phyloP scores from a whole-genome alignment of 1,140 invertebrate species.

The Rhagoletis pomonella region DNA sequence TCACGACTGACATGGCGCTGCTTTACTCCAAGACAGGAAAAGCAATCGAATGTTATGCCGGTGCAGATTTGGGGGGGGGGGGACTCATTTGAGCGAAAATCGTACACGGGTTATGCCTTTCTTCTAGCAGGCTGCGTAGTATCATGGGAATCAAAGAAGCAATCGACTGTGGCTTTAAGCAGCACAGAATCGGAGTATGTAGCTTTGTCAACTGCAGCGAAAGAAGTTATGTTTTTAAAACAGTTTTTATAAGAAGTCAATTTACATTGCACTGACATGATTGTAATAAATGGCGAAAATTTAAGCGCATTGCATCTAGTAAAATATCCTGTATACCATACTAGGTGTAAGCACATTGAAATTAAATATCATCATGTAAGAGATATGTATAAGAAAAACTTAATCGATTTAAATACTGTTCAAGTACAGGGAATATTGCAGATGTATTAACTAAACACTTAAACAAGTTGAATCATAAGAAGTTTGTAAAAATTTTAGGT shows the following conservation, averaged over 20 bases:
- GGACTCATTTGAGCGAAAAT: background rate
- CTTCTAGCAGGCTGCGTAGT: background rate
- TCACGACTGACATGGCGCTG: no score
- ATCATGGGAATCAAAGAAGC: constrained; percentile 62
- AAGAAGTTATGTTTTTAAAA: constrained; percentile 57
- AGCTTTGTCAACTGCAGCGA: constrained; percentile 63
- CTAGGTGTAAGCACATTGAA: constrained; percentile 67
- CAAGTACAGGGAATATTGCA: no score
- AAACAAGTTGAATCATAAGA: no score
- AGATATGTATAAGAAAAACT: no score
- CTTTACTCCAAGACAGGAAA: background rate
- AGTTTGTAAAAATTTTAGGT: no score
- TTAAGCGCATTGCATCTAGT: constrained; percentile 60
- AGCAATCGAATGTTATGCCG: constrained; percentile 14
- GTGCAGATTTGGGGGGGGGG: constrained; percentile 38
- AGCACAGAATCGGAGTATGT: constrained; percentile 69
- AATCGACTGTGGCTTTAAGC: constrained; percentile 55
- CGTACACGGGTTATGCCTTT: constrained; percentile 21
- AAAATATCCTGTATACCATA: constrained; percentile 62
- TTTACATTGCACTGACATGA: background rate
- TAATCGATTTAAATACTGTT: no score
- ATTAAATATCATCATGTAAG: constrained; percentile 60
- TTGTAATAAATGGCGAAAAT: constrained; percentile 58
- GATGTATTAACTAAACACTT: no score
- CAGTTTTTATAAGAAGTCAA: constrained; percentile 44